Base-by-base conservation (phyloP, 1,140 invertebrate species). In the Saccostrea cuccullata region DNA sequence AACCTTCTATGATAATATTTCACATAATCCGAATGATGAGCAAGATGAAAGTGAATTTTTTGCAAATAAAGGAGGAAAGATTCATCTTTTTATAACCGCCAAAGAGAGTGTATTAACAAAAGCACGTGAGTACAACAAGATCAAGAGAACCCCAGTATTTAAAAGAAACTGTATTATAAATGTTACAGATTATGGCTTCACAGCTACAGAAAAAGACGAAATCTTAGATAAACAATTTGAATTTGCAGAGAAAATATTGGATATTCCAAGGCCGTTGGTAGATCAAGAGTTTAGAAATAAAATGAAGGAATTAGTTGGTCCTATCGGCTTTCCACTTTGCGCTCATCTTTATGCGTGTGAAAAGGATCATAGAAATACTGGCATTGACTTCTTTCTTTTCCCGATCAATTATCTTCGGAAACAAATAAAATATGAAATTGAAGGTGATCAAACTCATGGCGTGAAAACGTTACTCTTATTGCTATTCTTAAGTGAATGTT, bases 61-160 rank as follows among this genome's bases (percentile, higher is more conserved):
- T 4, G 11, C 58, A 60, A 60, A 60, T 15, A 17, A 15, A 26
- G 26, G 26, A 26, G 26, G 26, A 23, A 15, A 9, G 13, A 73
- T 73, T 15, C 70, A 73, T 73, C 70, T 73, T 73, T 73, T 73
- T 13, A 73, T 73, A 73, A 73, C 70, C 9, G 26, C 23, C 13
- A 73, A 73, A 73, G 70, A 73, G 13, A 36, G 15, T 13, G 70
- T 36, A 13, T 0, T 73, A 36, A 2, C 12, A 26, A 36, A 26
- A 73, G 70, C 70, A 11, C 30, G 23, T 8, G 70, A 73, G 12
- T 36, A 73, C 0, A 73, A 30, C 0, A 73, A 26, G 9, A 30
- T 36, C 13, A 30, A 30, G 23, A 73, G 13, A 15, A 13, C 23
- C 15, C 58, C 58, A 0, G n/a, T 73, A 8, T 23, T 26, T 36